Percentiles rank a stretch among this genome's conserved stretches.
These are phyloP conservation scores for Melieria omissa DNA, from an alignment of 2,888 invertebrate genomes.

Conservation along the genomic window DNA sequence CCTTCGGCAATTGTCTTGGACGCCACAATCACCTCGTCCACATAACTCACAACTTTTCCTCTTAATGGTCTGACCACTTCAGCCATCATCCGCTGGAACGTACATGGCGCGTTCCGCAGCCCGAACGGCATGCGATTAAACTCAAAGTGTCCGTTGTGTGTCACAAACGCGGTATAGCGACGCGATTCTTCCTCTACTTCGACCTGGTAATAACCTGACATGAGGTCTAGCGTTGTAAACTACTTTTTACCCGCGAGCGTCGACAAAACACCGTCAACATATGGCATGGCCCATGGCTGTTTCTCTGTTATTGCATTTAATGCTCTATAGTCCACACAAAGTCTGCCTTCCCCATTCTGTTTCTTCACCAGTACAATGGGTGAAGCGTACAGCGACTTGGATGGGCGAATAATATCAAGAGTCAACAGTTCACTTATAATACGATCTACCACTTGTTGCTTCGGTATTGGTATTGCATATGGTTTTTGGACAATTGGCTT, in stretches of 20 bases:
- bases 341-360: slow-evolving; percentile 55
- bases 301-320: slow-evolving; percentile 42
- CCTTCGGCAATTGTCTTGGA: slow-evolving; percentile 33
- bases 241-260: slow-evolving; percentile 25
- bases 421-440: background rate
- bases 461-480: background rate
- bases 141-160: slow-evolving; percentile 35
- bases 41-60: slow-evolving; percentile 33
- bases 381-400: slow-evolving; percentile 9
- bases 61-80: slow-evolving; percentile 25
- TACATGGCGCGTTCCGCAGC: slow-evolving; percentile 52
- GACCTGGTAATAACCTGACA: slow-evolving; percentile 37
- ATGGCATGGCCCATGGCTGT: slow-evolving; percentile 41
- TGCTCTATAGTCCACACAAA: slow-evolving; percentile 37
- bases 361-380: background rate
- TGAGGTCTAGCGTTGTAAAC: slow-evolving; percentile 36
- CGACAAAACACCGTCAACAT: slow-evolving; percentile 21
- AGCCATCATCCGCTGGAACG: slow-evolving; percentile 55
- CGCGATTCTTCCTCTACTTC: slow-evolving; percentile 31
- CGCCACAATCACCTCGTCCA: slow-evolving; percentile 38
- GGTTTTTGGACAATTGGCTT: slow-evolving; percentile 4
- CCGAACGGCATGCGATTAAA: slow-evolving; percentile 37
- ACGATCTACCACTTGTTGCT: background rate
- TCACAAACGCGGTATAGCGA: slow-evolving; percentile 33
- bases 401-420: slow-evolving; percentile 6